Percentiles rank a stretch among this genome's conserved stretches.
Conservation (phyloP, 2,888 invertebrate genomes). For the Thera britannica region DNA sequence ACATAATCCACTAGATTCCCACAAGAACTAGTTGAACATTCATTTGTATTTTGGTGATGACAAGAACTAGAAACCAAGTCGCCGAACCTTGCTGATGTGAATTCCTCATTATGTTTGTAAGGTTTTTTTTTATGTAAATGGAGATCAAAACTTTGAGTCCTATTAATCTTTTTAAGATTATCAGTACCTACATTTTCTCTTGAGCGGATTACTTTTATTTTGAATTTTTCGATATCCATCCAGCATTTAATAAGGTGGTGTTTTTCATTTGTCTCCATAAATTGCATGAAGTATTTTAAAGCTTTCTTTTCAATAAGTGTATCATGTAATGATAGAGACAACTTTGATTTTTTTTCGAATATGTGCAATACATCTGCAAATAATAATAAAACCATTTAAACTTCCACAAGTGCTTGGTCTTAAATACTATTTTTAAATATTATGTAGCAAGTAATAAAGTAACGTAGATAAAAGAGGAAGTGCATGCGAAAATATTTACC, state of each 20-base stretch:
- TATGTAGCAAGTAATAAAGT: background rate
- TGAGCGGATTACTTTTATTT: conserved; percentile 53
- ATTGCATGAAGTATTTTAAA: conserved; percentile 93
- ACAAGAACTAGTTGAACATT: conserved; percentile 66
- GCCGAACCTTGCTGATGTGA: conserved; percentile 54
- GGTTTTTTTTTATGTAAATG: conserved; percentile 52
- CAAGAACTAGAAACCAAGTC: conserved; percentile 46
- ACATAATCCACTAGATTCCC: conserved; percentile 59
- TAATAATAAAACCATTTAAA: conserved; percentile 3
- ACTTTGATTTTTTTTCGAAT: conserved; percentile 84
- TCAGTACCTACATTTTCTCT: conserved; percentile 48
- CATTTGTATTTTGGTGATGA: conserved; percentile 48
- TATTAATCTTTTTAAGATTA: conserved; percentile 58
- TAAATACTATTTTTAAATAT: too few species aligned
- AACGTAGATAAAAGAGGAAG: conserved; percentile 11
- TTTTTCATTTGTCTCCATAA: conserved; percentile 90
- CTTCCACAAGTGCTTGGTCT: background rate
- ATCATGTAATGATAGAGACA: conserved; percentile 90
- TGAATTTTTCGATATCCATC: conserved; percentile 90
- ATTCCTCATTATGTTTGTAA: conserved; percentile 47
- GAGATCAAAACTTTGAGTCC: conserved; percentile 71
- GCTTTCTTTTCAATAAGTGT: conserved; percentile 92
- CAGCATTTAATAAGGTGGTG: conserved; percentile 89
- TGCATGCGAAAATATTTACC: conserved; percentile 54
- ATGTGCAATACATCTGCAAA: conserved; percentile 69